phyloP scores from a whole-genome alignment of 2,888 invertebrate species.

The Protodeltote pygarga region DNA sequence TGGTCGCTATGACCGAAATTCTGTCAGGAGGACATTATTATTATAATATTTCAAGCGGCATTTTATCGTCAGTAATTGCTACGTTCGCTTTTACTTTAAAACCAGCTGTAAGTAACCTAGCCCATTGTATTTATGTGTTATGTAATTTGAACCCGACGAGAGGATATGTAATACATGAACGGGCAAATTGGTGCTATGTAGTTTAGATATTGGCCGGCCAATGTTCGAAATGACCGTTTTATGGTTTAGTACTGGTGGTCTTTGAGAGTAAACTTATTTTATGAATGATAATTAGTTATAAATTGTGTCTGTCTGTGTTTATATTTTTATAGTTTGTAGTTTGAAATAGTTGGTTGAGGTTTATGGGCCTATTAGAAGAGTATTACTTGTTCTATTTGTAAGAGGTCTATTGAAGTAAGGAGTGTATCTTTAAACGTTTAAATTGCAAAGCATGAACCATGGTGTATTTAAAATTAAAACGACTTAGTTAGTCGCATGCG shows the following conservation, averaged over 20 bases:
- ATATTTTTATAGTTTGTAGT: slow-evolving; percentile 10
- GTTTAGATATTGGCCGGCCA: slow-evolving; percentile 24
- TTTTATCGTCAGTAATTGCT: slow-evolving; percentile 56
- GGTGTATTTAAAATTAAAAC: too few relatives aligned
- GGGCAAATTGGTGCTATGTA: slow-evolving; percentile 28
- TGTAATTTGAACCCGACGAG: slow-evolving; percentile 65
- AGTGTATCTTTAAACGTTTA: too few relatives aligned
- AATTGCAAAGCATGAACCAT: too few relatives aligned
- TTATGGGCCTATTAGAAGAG: too few relatives aligned
- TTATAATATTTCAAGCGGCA: slow-evolving; percentile 18
- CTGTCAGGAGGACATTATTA: too few relatives aligned
- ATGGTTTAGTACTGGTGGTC: slow-evolving; percentile 12
- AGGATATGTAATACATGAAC: slow-evolving; percentile 53
- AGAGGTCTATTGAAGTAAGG: too few relatives aligned
- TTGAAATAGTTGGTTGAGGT: background rate
- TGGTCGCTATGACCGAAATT: too few relatives aligned
- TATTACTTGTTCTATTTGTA: too few relatives aligned
- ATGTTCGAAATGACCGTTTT: slow-evolving; percentile 36
- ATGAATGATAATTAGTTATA: slow-evolving; percentile 35
- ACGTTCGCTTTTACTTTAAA: slow-evolving; percentile 65
- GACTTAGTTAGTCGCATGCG: too few relatives aligned
- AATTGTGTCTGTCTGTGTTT: slow-evolving; percentile 17
- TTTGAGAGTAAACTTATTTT: slow-evolving; percentile 13
- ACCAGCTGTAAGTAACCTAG: slow-evolving; percentile 68
- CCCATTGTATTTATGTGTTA: slow-evolving; percentile 75